Conservation (phyloP, 2,797 vertebrate genomes). For the Sebastes minor region DNA sequence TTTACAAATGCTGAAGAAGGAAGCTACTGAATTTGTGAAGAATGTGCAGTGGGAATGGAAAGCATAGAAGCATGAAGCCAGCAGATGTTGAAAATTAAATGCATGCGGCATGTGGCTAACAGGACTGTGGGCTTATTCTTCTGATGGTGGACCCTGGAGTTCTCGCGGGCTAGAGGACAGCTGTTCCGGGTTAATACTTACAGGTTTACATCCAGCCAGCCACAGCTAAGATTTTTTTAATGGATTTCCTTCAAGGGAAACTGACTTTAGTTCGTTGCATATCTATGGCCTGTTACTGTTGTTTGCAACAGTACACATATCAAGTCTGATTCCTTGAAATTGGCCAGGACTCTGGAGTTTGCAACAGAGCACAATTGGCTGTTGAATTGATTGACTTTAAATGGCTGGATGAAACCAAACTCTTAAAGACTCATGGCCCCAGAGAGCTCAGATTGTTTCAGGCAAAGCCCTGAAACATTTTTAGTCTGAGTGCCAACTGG, state of each 20-base stretch:
- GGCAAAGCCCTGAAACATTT: conserved; percentile 40
- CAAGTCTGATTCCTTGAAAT: conserved; percentile 36
- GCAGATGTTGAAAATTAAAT: conserved; percentile 96
- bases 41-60: conserved; percentile 92
- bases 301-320: conserved; percentile 41
- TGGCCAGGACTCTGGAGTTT: conserved; percentile 22
- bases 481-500: conserved; percentile 31
- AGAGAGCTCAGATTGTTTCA: conserved; percentile 38
- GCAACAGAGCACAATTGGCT: conserved; percentile 35
- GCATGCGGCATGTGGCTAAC: conserved; percentile 82
- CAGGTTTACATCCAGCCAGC: conserved; percentile 71
- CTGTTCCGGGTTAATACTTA: conserved; percentile 81
- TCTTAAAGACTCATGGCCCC: conserved; percentile 33
- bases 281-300: conserved; percentile 38
- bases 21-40: conserved; percentile 99
- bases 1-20: conserved; percentile 97
- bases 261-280: conserved; percentile 39
- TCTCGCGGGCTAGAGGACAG: conserved; percentile 67
- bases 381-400: conserved; percentile 54
- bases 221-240: conserved; percentile 49
- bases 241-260: conserved; percentile 56
- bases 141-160: conserved; percentile 71
- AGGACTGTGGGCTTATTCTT: conserved; percentile 79
- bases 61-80: conserved; percentile 85
- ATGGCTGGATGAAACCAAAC: conserved; percentile 53